Base-by-base conservation (phyloP, 2,888 invertebrate species). In the Ochropacha duplaris region DNA sequence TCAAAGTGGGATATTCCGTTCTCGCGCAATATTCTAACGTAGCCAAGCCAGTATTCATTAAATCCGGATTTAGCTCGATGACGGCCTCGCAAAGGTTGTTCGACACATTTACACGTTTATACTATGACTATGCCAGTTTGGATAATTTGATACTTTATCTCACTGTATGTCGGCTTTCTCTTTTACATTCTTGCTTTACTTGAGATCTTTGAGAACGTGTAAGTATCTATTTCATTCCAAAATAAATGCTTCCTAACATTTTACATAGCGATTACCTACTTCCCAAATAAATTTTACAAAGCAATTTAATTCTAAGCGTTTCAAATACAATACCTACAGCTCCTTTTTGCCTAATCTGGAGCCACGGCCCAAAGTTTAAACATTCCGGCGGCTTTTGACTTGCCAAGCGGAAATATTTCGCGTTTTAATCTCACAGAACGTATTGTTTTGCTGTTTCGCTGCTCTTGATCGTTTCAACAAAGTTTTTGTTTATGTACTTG, bases 11-110 rank as follows among this genome's bases (percentile, higher is more conserved):
- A 52, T 22, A 34, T 34, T 19, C 31, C 11, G 34, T 52, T 31
- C 19, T 31, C 14, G 16, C 22, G 52, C 52, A 31, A 22, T 52
- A 52, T 31, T 22, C 52, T 52, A 26, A 26, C 44, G 39, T 19
- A 44, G 3, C 44, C 2, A n/a, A 44, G 44, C 58, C 66, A 9
- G 56, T 59, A 56, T 44, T 55, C 11, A 55, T 54, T 44, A 49
- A 55, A 44, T 14, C 26, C 50, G 54, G 49, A 49, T 57, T 54
- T 54, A 52, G 22, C 8, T 34, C 22, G 52, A 52, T 44, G 19
- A 44, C 44, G 19, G 44, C 19, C 52, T 9, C 31, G 5, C 19
- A 31, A 22, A n/a, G 50, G 11, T 22, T 34, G 34, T 34, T 31
- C 52, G 31, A 31, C 34, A 51, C 51, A 51, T 51, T 51, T 51